Evolutionary conservation across 2,113 vertebrate species (phyloP).

Genomic region (Macrotis lagotis): DNA sequence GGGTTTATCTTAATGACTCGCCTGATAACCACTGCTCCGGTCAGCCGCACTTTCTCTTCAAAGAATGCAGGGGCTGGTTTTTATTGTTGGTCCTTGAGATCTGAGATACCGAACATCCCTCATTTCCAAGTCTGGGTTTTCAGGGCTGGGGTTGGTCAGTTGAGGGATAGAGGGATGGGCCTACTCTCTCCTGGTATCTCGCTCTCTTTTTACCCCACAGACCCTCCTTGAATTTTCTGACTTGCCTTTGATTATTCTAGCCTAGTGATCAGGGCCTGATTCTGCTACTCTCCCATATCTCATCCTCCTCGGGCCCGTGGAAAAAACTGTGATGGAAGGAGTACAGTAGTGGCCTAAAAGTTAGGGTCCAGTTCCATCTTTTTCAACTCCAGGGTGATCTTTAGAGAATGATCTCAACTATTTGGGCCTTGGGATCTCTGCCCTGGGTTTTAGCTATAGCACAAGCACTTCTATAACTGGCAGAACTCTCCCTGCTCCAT

Average conservation of each 20-base stretch:
- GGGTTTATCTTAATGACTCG: conserved; percentile 85
- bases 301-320: neutral
- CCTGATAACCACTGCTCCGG: conserved; percentile 86
- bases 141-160: conserved; percentile 80
- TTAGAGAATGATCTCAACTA: neutral
- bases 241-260: neutral
- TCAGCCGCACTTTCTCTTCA: conserved; percentile 83
- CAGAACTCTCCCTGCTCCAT: neutral
- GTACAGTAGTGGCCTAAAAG: neutral
- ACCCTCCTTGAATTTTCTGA: neutral
- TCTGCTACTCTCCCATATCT: neutral
- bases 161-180: neutral
- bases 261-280: neutral
- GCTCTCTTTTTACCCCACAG: neutral
- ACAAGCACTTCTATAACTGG: neutral
- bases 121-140: conserved; percentile 86
- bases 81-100: conserved; percentile 86
- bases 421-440: neutral
- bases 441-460: neutral
- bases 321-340: neutral
- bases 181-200: neutral
- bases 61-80: conserved; percentile 77
- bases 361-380: neutral
- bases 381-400: neutral
- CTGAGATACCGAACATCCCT: conserved; percentile 85